Evolutionary conservation across 1,140 invertebrate species (phyloP).

Genomic region (Drosophila prosaltans): DNA sequence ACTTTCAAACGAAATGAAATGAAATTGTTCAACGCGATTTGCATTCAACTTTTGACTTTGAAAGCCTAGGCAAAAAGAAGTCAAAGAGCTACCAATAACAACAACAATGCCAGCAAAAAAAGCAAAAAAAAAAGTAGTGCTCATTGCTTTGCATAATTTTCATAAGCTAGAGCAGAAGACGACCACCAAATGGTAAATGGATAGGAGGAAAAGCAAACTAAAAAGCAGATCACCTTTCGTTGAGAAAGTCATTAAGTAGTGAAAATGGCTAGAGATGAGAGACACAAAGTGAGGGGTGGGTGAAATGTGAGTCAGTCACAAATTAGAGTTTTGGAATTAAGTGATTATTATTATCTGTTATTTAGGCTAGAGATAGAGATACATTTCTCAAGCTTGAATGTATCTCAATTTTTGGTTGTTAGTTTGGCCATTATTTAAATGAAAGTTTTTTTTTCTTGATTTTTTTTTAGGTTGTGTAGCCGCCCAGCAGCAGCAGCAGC

Average conservation of each 20-base stretch:
- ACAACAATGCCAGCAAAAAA: constrained; percentile 27
- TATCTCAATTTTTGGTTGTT: constrained; percentile 52
- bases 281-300: constrained; percentile 13
- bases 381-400: constrained; percentile 38
- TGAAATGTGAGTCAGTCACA: constrained; percentile 33
- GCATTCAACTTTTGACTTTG: constrained; percentile 55
- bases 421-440: constrained; percentile 69
- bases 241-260: constrained; percentile 76
- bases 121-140: constrained; percentile 29
- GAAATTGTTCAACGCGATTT: constrained; percentile 66
- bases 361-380: constrained; percentile 21
- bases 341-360: constrained; percentile 74
- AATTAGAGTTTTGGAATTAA: constrained; percentile 76
- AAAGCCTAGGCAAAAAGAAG: constrained; percentile 40
- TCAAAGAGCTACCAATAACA: constrained; percentile 15
- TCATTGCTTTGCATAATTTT: constrained; percentile 76
- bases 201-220: constrained; percentile 17
- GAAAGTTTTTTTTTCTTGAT: constrained; percentile 44
- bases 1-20: constrained; percentile 53
- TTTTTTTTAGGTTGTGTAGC: constrained; percentile 6
- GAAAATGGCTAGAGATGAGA: constrained; percentile 20
- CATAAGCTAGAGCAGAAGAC: constrained; percentile 54
- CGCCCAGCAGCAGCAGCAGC: constrained; percentile 9
- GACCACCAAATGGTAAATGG: constrained; percentile 3
- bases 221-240: constrained; percentile 71